Evolutionary conservation across 2,888 invertebrate species (phyloP).

Genomic region (Diarsia dahlii): DNA sequence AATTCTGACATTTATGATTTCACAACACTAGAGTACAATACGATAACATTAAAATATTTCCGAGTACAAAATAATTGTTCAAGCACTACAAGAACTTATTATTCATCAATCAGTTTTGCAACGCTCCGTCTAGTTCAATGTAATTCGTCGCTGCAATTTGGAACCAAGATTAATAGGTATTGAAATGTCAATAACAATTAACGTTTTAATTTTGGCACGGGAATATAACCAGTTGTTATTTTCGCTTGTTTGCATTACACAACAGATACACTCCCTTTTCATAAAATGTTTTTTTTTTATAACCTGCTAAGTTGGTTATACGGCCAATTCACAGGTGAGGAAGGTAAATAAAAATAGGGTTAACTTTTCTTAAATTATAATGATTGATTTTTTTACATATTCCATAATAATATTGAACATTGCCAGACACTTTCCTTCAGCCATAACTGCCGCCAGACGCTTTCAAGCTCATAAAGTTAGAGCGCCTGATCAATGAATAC

Average conservation of each 20-base stretch:
- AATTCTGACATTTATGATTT: slow-evolving; percentile 3
- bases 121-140: neutral
- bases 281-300: too few species aligned
- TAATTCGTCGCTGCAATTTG: neutral
- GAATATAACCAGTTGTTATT: neutral
- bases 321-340: too few species aligned
- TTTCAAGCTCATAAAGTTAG: too few species aligned
- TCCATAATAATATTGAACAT: too few species aligned
- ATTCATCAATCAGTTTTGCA: slow-evolving; percentile 17
- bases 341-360: too few species aligned
- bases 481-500: too few species aligned
- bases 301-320: too few species aligned
- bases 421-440: too few species aligned
- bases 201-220: neutral
- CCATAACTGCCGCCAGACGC: too few species aligned
- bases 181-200: slow-evolving; percentile 11
- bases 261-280: too few species aligned
- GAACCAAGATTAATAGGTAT: neutral
- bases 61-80: neutral
- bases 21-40: slow-evolving; percentile 8
- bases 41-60: neutral
- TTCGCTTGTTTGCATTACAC: neutral
- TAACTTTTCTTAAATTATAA: too few species aligned
- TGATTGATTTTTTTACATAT: too few species aligned
- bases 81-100: neutral